phyloP scores from a whole-genome alignment of 2,797 vertebrate species.

The Xenentodon cancila region DNA sequence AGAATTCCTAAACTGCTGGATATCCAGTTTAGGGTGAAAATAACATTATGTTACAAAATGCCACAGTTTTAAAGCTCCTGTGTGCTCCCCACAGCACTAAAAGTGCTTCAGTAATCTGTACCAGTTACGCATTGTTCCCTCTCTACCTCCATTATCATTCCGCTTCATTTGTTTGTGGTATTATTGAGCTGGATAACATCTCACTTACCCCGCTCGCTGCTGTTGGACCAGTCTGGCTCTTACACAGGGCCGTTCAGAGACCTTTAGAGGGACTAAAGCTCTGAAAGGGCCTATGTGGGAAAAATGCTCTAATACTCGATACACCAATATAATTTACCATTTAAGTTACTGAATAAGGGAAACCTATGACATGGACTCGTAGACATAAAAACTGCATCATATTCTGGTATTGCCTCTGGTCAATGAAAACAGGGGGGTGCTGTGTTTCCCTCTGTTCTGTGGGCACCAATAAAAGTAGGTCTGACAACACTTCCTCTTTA shows the following conservation, averaged over 20 bases:
- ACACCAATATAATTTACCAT: too few species aligned
- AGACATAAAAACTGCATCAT: too few species aligned
- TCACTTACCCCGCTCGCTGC: constrained; percentile 30
- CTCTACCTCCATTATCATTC: constrained; percentile 7
- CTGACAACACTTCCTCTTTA: constrained; percentile 23
- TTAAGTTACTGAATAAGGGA: too few species aligned
- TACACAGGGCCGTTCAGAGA: too few species aligned
- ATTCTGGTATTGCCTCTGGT: too few species aligned
- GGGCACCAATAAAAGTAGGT: too few species aligned
- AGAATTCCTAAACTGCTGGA: constrained; percentile 3
- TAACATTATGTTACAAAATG: constrained; percentile 8
- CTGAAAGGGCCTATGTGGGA: too few species aligned
- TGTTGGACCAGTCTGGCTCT: constrained; percentile 11
- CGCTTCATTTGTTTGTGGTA: constrained; percentile 29
- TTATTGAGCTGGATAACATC: constrained; percentile 37
- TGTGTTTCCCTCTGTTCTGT: too few species aligned
- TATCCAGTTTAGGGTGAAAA: background rate
- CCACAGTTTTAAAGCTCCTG: background rate
- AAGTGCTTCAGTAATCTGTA: constrained; percentile 29
- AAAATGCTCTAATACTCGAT: too few species aligned
- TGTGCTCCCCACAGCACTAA: background rate
- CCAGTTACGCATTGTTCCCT: constrained; percentile 28
- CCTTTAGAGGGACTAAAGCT: too few species aligned
- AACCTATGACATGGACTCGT: too few species aligned
- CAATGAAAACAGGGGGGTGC: too few species aligned